phyloP scores from a whole-genome alignment of 2,113 vertebrate species.

The Corythornis vintsioides region DNA sequence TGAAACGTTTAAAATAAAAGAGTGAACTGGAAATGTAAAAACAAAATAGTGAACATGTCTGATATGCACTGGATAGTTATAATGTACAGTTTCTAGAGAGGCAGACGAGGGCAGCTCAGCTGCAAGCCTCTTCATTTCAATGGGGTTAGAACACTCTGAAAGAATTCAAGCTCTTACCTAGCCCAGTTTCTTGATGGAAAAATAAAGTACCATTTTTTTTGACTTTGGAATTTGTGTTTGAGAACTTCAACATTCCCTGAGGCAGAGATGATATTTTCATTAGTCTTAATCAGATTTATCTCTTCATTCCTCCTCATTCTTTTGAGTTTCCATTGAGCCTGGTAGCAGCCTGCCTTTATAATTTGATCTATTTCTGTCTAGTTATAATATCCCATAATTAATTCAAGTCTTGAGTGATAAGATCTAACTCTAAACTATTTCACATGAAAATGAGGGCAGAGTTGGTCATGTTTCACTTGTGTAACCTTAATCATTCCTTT shows the following conservation, averaged over 20 bases:
- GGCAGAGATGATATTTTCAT: neutral
- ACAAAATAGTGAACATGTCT: neutral
- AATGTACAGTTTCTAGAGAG: neutral
- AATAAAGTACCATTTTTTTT: neutral
- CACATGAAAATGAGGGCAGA: slow-evolving; percentile 37
- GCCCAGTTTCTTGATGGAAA: neutral
- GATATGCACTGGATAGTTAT: accelerated
- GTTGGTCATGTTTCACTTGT: neutral
- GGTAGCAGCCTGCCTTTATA: slow-evolving; percentile 20
- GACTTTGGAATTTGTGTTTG: neutral
- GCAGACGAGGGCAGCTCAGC: neutral
- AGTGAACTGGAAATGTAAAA: neutral
- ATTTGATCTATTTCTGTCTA: neutral
- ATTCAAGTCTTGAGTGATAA: slow-evolving; percentile 35
- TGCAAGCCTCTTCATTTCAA: neutral
- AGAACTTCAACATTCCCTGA: neutral
- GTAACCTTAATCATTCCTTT: neutral
- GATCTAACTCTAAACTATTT: slow-evolving; percentile 28
- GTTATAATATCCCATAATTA: slow-evolving; percentile 1
- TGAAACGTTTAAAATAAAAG: neutral
- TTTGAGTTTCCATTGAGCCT: neutral
- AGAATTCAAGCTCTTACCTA: neutral
- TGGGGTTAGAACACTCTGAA: neutral
- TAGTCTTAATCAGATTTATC: neutral
- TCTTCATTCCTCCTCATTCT: slow-evolving; percentile 1